phyloP scores from a whole-genome alignment of 2,797 vertebrate species.

The Sebastolobus altivelis region DNA sequence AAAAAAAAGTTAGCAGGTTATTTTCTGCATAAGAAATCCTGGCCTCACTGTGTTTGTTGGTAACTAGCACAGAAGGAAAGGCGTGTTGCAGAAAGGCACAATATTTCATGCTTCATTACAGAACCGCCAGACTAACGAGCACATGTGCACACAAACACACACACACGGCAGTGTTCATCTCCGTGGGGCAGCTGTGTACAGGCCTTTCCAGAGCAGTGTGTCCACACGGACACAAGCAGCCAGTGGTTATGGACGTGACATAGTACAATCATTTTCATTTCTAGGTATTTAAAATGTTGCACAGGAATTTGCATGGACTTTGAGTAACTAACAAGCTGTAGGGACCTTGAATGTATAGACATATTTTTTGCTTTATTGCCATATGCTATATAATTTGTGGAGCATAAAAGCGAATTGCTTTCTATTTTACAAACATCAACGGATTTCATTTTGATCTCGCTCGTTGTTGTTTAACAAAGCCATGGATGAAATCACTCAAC shows the following conservation, averaged over 20 bases:
- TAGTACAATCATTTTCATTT: neutral
- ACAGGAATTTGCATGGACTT: neutral
- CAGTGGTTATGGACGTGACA: neutral
- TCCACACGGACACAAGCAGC: slow-evolving; percentile 20
- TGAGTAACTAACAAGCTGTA: neutral
- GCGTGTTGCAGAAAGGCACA: slow-evolving; percentile 41
- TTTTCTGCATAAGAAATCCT: slow-evolving; percentile 37
- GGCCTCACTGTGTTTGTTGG: slow-evolving; percentile 22
- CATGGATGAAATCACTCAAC: neutral
- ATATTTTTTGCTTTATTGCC: neutral
- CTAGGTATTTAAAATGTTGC: neutral
- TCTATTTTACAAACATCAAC: neutral
- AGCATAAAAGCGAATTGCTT: neutral
- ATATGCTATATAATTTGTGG: neutral
- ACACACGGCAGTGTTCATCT: neutral
- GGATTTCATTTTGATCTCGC: neutral
- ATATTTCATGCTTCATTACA: slow-evolving; percentile 50
- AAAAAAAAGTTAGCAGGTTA: slow-evolving; percentile 8
- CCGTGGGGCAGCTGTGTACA: slow-evolving; percentile 9
- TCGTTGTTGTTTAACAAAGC: neutral
- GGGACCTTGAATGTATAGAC: neutral
- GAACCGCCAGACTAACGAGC: slow-evolving; percentile 43
- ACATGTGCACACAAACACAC: slow-evolving; percentile 15
- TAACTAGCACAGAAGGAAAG: slow-evolving; percentile 51
- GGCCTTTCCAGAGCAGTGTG: neutral